Evolutionary conservation across 2,888 invertebrate species (phyloP).

Genomic region (Antheraea assamensis): DNA sequence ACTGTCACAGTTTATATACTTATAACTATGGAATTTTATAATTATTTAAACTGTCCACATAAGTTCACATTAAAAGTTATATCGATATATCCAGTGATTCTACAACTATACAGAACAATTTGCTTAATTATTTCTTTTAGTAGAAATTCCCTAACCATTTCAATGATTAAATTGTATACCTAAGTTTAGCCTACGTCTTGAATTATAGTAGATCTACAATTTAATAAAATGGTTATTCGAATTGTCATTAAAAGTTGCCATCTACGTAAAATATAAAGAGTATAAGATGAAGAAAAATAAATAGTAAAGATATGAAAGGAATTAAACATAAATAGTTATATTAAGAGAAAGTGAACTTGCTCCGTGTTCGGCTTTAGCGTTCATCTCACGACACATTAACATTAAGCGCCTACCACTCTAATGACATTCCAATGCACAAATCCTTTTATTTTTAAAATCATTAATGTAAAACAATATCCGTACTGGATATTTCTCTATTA

Average conservation of each 20-base stretch:
- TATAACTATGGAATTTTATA: not conserved
- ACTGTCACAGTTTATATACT: constrained; percentile 32
- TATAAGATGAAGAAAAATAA: not conserved
- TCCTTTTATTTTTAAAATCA: not conserved
- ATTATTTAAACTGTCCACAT: not conserved
- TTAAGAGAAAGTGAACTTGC: constrained; percentile 56
- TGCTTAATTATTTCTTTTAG: not conserved
- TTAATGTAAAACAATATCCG: too few species aligned
- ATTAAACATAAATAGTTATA: constrained; percentile 40
- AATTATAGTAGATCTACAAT: not conserved
- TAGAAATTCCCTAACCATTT: not conserved
- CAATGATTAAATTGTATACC: not conserved
- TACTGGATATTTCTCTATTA: too few species aligned
- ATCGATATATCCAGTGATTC: not conserved
- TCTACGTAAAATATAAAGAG: not conserved
- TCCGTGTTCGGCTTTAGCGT: constrained; percentile 36
- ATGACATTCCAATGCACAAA: not conserved
- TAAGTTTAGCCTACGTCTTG: not conserved
- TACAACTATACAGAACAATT: constrained; percentile 20
- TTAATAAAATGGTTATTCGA: not conserved
- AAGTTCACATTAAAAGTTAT: not conserved
- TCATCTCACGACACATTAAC: constrained; percentile 40
- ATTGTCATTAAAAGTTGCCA: not conserved
- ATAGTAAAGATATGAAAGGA: not conserved
- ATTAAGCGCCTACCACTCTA: constrained; percentile 29